These are phyloP conservation scores for Brachyrhaphis roseni DNA, from an alignment of 2,797 vertebrate genomes.

Conservation along the genomic window DNA sequence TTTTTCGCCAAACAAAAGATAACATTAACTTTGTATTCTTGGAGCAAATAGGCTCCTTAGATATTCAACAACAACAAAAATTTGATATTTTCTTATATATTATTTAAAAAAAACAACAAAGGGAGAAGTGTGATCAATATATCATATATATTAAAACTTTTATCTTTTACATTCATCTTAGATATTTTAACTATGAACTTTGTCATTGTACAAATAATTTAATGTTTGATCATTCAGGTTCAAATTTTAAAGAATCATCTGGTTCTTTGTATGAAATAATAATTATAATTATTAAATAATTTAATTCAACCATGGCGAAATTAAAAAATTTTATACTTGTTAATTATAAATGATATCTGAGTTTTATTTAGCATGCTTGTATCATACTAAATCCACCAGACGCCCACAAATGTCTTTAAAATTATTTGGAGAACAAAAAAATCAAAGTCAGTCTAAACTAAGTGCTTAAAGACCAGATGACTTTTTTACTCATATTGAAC, in stretches of 20 bases:
- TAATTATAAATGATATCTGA: not conserved
- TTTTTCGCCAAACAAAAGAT: not conserved
- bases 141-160: not conserved
- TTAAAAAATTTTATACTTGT: not conserved
- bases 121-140: slow-evolving; percentile 3
- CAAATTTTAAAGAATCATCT: not conserved
- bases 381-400: not conserved
- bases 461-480: not conserved
- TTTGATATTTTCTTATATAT: slow-evolving; percentile 20
- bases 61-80: slow-evolving; percentile 22
- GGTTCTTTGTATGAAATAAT: not conserved
- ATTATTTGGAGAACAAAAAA: not conserved
- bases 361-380: not conserved
- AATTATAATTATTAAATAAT: too few species aligned
- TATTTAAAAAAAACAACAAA: slow-evolving; percentile 5
- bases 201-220: not conserved
- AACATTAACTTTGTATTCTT: not conserved
- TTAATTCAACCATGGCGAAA: not conserved
- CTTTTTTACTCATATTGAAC: not conserved
- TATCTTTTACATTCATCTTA: slow-evolving; percentile 8
- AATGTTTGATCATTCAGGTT: not conserved
- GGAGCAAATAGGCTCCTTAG: not conserved
- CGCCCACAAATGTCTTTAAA: not conserved
- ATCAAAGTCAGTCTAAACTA: not conserved
- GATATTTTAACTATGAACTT: slow-evolving; percentile 27